Evolutionary conservation across 1,140 invertebrate species (phyloP).

Genomic region (Eumaeus atala): DNA sequence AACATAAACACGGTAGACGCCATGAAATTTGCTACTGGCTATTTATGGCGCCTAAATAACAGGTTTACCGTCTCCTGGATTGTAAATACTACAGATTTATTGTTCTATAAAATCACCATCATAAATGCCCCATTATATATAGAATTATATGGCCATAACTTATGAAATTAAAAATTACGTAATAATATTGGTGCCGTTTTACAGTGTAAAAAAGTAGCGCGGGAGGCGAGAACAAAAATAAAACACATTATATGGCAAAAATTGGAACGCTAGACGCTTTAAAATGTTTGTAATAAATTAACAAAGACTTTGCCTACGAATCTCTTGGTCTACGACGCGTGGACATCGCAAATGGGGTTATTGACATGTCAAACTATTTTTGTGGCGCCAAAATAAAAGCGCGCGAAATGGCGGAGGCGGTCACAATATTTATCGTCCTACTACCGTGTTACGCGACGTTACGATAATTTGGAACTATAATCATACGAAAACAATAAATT

Average conservation of each 20-base stretch:
- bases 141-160: no score
- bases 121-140: no score
- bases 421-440: slow-evolving; percentile 26
- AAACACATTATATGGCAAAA: slow-evolving; percentile 37
- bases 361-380: slow-evolving; percentile 72
- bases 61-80: no score
- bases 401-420: slow-evolving; percentile 44
- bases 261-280: slow-evolving; percentile 44
- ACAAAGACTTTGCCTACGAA: slow-evolving; percentile 52
- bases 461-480: slow-evolving; percentile 47
- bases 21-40: no score
- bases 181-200: no score
- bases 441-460: slow-evolving; percentile 32
- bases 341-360: slow-evolving; percentile 65
- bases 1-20: no score
- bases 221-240: slow-evolving; percentile 29
- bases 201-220: background rate
- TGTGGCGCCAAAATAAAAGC: slow-evolving; percentile 67
- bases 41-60: no score
- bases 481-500: slow-evolving; percentile 72
- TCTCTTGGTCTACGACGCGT: slow-evolving; percentile 47
- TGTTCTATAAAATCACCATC: no score
- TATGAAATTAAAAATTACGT: no score
- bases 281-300: slow-evolving; percentile 25
- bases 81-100: no score